Conservation (phyloP, 2,888 invertebrate species). For the Lomographa bimaculata region DNA sequence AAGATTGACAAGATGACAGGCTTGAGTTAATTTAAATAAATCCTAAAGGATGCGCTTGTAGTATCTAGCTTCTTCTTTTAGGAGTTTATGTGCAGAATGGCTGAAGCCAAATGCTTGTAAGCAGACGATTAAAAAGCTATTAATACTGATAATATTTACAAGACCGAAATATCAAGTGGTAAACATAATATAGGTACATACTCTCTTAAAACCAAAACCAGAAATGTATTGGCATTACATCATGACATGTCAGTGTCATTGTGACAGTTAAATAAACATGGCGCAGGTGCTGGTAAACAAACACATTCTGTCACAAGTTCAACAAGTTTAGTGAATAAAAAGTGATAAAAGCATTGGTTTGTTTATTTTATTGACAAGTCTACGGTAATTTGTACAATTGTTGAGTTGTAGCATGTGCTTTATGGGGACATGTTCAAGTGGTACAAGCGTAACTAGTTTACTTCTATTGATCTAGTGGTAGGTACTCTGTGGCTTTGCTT, state of each 20-base stretch:
- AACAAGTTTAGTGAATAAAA: slow-evolving; percentile 18
- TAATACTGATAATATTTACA: no score
- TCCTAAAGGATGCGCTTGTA: not conserved
- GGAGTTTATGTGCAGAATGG: no score
- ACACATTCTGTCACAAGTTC: slow-evolving; percentile 30
- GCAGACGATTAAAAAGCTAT: no score
- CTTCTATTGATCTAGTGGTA: no score
- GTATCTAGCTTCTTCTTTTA: no score
- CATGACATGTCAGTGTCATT: slow-evolving; percentile 47
- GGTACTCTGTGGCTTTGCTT: no score
- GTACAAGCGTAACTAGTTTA: no score
- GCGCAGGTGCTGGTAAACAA: slow-evolving; percentile 31
- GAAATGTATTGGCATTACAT: slow-evolving; percentile 15
- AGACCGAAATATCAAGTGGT: no score
- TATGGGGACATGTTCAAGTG: no score
- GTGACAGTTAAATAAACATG: slow-evolving; percentile 68
- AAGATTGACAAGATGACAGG: slow-evolving; percentile 13
- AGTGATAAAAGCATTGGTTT: slow-evolving; percentile 21
- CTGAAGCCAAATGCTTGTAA: no score
- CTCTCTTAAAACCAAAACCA: no score
- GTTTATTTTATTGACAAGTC: slow-evolving; percentile 24
- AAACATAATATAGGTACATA: no score
- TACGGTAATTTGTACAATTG: slow-evolving; percentile 31
- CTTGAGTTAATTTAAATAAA: slow-evolving; percentile 19
- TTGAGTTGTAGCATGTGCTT: slow-evolving; percentile 13